A percentile compares a stretch with the other conserved stretches of the same genome.
Evolutionary conservation across 2,113 vertebrate genomes (phyloP).

Genomic region (Furnarius figulus): DNA sequence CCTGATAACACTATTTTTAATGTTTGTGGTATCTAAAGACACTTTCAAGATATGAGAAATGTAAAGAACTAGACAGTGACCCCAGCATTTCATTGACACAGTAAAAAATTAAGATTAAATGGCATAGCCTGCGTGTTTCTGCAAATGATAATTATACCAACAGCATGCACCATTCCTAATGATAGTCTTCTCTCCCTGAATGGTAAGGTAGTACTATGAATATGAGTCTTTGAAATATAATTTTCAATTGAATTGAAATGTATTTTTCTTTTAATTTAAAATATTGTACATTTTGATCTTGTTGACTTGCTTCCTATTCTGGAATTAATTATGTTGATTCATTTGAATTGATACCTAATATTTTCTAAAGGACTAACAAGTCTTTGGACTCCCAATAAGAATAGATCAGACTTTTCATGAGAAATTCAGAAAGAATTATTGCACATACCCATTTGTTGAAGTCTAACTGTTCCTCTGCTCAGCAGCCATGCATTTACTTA

Average conservation of each 20-base stretch:
- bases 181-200: background rate
- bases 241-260: no score
- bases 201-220: background rate
- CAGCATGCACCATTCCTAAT: background rate
- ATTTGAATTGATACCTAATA: background rate
- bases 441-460: accelerated
- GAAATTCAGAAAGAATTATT: background rate
- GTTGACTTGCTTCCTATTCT: background rate
- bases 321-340: background rate
- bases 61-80: no score
- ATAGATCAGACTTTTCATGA: background rate
- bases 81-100: no score
- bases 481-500: background rate
- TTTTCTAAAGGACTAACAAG: background rate
- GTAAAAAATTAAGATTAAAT: no score
- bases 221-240: background rate
- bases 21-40: no score
- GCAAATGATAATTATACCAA: background rate
- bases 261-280: background rate
- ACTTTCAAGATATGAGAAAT: no score
- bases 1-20: no score
- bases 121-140: background rate
- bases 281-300: background rate
- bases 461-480: background rate
- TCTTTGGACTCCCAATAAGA: background rate